Evolutionary conservation across 2,797 vertebrate species (phyloP).

Genomic region (Artibeus lituratus): DNA sequence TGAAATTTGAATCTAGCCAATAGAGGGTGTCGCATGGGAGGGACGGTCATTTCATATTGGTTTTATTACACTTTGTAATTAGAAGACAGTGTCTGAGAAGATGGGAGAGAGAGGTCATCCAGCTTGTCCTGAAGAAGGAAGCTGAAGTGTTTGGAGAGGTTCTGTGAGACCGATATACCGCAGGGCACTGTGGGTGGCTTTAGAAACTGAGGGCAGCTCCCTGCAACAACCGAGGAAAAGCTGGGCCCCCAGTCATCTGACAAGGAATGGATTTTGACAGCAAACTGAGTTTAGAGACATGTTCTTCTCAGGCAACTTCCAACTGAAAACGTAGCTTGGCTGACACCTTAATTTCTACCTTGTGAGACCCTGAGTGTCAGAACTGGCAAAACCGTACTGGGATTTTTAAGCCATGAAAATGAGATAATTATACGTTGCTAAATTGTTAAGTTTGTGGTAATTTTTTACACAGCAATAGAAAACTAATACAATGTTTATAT

Average conservation of each 20-base stretch:
- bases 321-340: not conserved
- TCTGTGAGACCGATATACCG: not conserved
- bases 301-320: not conserved
- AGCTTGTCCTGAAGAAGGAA: not conserved
- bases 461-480: not conserved
- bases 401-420: not conserved
- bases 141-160: not conserved
- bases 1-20: not conserved
- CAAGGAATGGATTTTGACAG: not conserved
- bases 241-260: not conserved
- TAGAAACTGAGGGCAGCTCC: not conserved
- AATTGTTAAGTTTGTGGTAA: not conserved
- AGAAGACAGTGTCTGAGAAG: not conserved
- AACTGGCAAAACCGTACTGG: not conserved
- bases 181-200: not conserved
- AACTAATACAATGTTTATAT: not conserved
- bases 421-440: not conserved
- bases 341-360: not conserved
- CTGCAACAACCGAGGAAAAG: not conserved
- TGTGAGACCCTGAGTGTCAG: not conserved
- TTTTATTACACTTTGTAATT: not conserved
- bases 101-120: not conserved
- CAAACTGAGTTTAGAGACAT: not conserved
- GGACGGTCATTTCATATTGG: not conserved
- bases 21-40: not conserved